Percentiles rank a stretch among this genome's conserved stretches.
Conservation (phyloP, 1,140 invertebrate genomes). For the Drosophila jambulina region DNA sequence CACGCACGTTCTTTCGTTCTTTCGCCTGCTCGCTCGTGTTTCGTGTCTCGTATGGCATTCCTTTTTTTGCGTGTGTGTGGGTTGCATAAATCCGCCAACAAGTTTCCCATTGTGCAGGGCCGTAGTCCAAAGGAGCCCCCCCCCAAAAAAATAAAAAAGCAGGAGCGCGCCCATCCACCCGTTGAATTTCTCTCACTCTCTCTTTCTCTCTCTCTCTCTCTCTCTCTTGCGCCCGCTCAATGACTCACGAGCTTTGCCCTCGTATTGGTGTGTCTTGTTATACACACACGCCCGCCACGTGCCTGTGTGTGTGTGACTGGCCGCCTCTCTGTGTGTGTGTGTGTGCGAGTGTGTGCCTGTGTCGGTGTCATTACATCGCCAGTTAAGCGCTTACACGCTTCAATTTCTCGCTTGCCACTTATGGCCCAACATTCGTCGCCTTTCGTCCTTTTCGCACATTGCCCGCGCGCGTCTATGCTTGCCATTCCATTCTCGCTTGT, state of each 20-base stretch:
- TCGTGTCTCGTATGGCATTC: slow-evolving; percentile 6
- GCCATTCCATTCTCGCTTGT: slow-evolving; percentile 20
- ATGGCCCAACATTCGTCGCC: slow-evolving; percentile 66
- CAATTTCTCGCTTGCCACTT: slow-evolving; percentile 76
- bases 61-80: slow-evolving; percentile 41
- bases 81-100: slow-evolving; percentile 82
- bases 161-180: slow-evolving; percentile 6
- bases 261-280: slow-evolving; percentile 42
- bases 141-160: background rate
- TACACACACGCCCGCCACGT: slow-evolving; percentile 32
- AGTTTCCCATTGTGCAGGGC: slow-evolving; percentile 81
- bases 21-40: slow-evolving; percentile 17
- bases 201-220: slow-evolving; percentile 11
- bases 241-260: slow-evolving; percentile 44
- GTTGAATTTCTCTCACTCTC: slow-evolving; percentile 13
- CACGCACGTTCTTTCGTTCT: slow-evolving; percentile 19
- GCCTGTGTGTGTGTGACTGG: slow-evolving; percentile 17
- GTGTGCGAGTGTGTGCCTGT: slow-evolving; percentile 27
- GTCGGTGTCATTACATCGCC: slow-evolving; percentile 70
- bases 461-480: slow-evolving; percentile 19
- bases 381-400: slow-evolving; percentile 82
- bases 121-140: slow-evolving; percentile 18
- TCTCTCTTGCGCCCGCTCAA: slow-evolving; percentile 7
- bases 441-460: slow-evolving; percentile 34
- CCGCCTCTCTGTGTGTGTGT: background rate